phyloP scores from a whole-genome alignment of 2,113 vertebrate genomes.

The Apodemus sylvaticus region DNA sequence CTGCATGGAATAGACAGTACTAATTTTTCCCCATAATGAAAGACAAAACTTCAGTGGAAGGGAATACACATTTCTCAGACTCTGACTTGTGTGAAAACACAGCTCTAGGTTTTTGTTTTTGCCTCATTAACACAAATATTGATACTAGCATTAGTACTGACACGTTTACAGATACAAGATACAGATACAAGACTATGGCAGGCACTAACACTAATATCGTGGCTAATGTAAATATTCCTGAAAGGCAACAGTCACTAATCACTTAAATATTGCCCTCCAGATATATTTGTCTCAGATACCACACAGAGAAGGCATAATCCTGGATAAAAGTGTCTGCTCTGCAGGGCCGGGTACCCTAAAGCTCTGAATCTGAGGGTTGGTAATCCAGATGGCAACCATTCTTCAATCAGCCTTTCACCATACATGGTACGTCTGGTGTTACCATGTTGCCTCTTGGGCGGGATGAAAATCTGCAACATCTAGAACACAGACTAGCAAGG shows the following conservation, averaged over 20 bases:
- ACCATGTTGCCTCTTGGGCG: background rate
- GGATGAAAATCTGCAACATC: background rate
- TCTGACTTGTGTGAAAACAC: background rate
- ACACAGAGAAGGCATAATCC: background rate
- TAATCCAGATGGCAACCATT: background rate
- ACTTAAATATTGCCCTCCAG: background rate
- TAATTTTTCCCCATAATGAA: background rate
- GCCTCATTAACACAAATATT: background rate
- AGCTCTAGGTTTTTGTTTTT: background rate
- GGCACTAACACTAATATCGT: background rate
- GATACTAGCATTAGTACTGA: background rate
- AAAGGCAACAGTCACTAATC: too few relatives aligned
- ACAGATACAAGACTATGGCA: background rate
- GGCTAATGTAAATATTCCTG: background rate
- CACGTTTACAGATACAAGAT: background rate
- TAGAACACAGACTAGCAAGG: background rate
- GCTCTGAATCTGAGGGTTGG: background rate
- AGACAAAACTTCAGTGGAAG: slow-evolving; percentile 15
- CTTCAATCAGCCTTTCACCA: background rate
- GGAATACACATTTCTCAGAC: background rate
- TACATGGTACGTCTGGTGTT: background rate
- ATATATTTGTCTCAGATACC: background rate
- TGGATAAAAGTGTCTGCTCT: background rate
- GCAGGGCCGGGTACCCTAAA: background rate
- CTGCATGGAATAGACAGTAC: background rate